phyloP scores from a whole-genome alignment of 2,113 vertebrate genomes.

The Campylomormyrus numenius region DNA sequence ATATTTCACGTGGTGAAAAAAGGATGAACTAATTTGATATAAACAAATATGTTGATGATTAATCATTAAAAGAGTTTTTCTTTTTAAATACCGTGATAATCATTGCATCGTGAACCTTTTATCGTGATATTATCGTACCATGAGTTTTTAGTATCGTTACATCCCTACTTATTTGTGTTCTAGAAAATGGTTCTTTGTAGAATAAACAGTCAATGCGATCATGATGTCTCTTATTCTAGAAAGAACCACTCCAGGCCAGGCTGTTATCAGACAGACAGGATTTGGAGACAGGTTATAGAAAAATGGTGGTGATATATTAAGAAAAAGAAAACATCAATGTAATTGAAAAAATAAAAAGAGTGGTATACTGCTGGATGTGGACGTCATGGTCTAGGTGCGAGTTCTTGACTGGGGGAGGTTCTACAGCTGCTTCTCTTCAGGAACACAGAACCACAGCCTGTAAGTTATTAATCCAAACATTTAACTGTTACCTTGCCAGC shows the following conservation, averaged over 20 bases:
- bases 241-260: neutral
- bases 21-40: too few relatives aligned
- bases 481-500: neutral
- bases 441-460: neutral
- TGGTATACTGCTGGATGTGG: neutral
- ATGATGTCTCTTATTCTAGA: neutral
- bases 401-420: neutral
- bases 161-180: too few relatives aligned
- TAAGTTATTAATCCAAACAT: neutral
- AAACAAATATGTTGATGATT: too few relatives aligned
- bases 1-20: too few relatives aligned
- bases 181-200: neutral
- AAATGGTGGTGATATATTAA: neutral
- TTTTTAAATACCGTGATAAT: too few relatives aligned
- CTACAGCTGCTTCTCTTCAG: neutral
- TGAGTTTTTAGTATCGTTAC: too few relatives aligned
- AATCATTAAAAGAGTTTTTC: too few relatives aligned
- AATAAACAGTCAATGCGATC: neutral
- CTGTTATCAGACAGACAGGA: neutral
- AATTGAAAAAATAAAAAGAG: neutral
- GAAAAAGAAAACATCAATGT: neutral
- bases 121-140: too few relatives aligned
- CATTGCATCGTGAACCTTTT: too few relatives aligned
- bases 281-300: neutral
- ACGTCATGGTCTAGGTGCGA: neutral